Base-by-base conservation (phyloP, 1,140 invertebrate species). In the Eulimnadia texana region DNA sequence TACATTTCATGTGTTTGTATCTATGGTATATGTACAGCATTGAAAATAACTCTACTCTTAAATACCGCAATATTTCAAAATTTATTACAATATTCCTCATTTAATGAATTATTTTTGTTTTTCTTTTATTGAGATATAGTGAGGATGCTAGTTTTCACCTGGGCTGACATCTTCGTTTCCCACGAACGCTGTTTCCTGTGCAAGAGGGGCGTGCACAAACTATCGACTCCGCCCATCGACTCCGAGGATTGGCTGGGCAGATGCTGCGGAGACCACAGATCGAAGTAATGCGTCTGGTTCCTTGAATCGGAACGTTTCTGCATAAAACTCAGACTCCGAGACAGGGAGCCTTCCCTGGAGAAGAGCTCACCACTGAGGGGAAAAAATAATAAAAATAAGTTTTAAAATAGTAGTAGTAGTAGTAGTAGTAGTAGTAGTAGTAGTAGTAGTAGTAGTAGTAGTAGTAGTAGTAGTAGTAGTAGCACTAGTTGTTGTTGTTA, bases 291-390 rank as follows among this genome's bases (percentile, higher is more conserved):
- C 0, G 56, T 50, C 11, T 56, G 25, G 19, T 50, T 23, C 13
- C 56, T 13, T 13, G 50, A 50, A 27, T 60, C 20, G 22, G 25
- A 57, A 9, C 65, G 79, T 64, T 68, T 82, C 74, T 74, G 84
- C 73, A 87, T 84, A 64, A 86, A 87, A 68, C 84, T 86, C 55
- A 84, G 84, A 63, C 84, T 86, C 19, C 84, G 77, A 22, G 77
- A 76, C 65, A 82, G 66, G n/a, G 64, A 59, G 24, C 55, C 22
- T 27, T 63, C 62, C 29, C 42, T 50, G 50, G 42, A 61, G 29
- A 54, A 54, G 50, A 61, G 60, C 23, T 52, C 50, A 22, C 50
- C n/a, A n/a, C n/a, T n/a, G n/a, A n/a, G n/a, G n/a, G n/a, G n/a
- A n/a, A n/a, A n/a, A n/a, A n/a, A n/a, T n/a, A n/a, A n/a, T n/a